Evolutionary conservation across 2,797 vertebrate species (phyloP), one percentile per base, ranked within the genome.

Genomic region (Phoebastria nigripes): DNA sequence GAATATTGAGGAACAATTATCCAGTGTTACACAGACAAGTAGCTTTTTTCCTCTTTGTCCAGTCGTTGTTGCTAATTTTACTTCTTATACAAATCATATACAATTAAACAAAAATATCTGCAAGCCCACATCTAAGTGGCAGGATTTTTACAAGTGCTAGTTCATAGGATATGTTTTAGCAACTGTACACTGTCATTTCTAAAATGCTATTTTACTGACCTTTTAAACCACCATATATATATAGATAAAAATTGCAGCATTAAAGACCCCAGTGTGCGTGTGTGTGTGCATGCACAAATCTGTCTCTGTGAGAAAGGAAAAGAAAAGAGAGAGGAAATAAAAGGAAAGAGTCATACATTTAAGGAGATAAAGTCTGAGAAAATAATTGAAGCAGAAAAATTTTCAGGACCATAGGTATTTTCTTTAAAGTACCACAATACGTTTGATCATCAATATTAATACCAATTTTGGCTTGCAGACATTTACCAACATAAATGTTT

Each of bases 31-130:
- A 97, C 39, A 89, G 93, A 93, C 78, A 92, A 94, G 67, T 67
- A 90, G 44, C 14, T 96, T 97, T 96, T 95, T 71, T 29, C 15
- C 9, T 95, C 81, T 97, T 97, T 97, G 91, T 97, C 93, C 84
- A 91, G 80, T 96, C 58, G 33, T 92, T 25, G 42, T 91, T 96
- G 87, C 70, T 96, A 90, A 96, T 90, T 92, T 96, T 95, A 62
- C 70, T 96, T 96, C 89, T 94, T 92, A 93, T 92, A 97, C 59
- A 97, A 97, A 97, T 94, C 82, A 88, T 87, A 96, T 70, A 82
- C 87, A 97, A 97, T 93, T 96, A 97, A 97, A 97, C n/a, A 97
- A 89, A 96, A 97, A 93, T 95, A 70, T 96, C 69, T 77, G 35
- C 42, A 89, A 97, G 51, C 71, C 83, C 77, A 33, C 26, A 86